phyloP scores from a whole-genome alignment of 2,113 vertebrate genomes.

The Periophthalmus modestus region DNA sequence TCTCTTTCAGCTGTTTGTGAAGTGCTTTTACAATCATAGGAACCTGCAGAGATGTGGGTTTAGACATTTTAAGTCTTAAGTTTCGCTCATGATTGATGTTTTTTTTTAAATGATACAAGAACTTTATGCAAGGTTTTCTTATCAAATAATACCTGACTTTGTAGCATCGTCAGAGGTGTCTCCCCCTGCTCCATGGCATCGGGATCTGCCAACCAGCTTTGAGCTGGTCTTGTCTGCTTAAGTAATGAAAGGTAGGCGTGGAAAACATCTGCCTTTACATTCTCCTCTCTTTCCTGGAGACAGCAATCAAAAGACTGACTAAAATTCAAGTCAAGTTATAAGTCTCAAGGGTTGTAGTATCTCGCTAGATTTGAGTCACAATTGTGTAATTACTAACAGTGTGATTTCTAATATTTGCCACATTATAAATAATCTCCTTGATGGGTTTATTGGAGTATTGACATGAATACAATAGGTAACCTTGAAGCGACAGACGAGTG shows the following conservation, averaged over 20 bases:
- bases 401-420: neutral
- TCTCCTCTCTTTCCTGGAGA: slow-evolving; percentile 89
- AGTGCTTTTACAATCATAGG: slow-evolving; percentile 97
- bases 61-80: neutral
- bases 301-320: neutral
- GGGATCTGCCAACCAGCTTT: slow-evolving; percentile 96
- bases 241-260: slow-evolving; percentile 97
- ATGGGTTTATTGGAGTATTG: neutral
- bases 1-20: slow-evolving; percentile 99
- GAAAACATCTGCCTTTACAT: slow-evolving; percentile 98
- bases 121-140: neutral
- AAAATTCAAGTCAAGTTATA: neutral
- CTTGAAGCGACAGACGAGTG: slow-evolving; percentile 95
- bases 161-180: slow-evolving; percentile 96
- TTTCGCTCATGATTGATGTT: neutral
- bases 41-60: slow-evolving; percentile 76
- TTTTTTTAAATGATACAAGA: neutral
- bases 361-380: neutral
- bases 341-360: neutral
- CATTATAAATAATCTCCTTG: no score
- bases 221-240: slow-evolving; percentile 96
- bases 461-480: slow-evolving; percentile 19
- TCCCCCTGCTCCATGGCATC: slow-evolving; percentile 99
- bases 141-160: slow-evolving; percentile 85
- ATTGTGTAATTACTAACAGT: neutral